These are phyloP conservation scores for Cydia fagiglandana DNA, from an alignment of 1,140 invertebrate species.

Conservation along the genomic window DNA sequence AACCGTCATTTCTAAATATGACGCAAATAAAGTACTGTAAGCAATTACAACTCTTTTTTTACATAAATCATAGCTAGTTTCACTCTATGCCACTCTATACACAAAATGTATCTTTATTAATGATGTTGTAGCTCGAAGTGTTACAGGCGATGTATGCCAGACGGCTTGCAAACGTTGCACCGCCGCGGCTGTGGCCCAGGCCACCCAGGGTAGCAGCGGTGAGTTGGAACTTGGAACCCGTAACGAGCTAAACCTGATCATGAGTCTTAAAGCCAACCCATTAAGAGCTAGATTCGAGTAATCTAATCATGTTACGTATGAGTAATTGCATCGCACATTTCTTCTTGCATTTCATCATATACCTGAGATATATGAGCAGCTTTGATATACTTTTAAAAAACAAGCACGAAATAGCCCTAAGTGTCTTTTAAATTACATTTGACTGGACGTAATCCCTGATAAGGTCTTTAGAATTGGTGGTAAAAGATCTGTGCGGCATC, in stretches of 20 bases:
- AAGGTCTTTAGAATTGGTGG: too few species aligned
- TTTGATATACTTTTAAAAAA: too few species aligned
- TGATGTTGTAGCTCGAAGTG: slow-evolving; percentile 56
- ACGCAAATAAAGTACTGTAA: background rate
- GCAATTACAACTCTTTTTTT: background rate
- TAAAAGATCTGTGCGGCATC: too few species aligned
- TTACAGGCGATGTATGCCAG: slow-evolving; percentile 56
- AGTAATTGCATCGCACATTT: background rate
- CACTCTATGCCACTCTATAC: background rate
- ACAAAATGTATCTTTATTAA: background rate
- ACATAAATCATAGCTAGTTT: background rate
- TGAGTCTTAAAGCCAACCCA: slow-evolving; percentile 36
- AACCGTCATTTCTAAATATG: too few species aligned
- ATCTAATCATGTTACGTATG: background rate
- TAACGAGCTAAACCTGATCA: slow-evolving; percentile 40
- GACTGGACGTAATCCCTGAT: too few species aligned
- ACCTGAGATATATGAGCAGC: too few species aligned
- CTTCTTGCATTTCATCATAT: too few species aligned
- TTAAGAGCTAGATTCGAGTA: slow-evolving; percentile 6
- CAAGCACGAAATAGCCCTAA: too few species aligned
- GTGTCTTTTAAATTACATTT: too few species aligned
- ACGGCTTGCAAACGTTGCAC: slow-evolving; percentile 67
- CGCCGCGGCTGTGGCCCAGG: slow-evolving; percentile 59
- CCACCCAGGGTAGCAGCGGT: slow-evolving; percentile 61
- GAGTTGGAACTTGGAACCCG: slow-evolving; percentile 48